phyloP scores from a whole-genome alignment of 2,888 invertebrate species.

The Mesopsocus fuscifrons region DNA sequence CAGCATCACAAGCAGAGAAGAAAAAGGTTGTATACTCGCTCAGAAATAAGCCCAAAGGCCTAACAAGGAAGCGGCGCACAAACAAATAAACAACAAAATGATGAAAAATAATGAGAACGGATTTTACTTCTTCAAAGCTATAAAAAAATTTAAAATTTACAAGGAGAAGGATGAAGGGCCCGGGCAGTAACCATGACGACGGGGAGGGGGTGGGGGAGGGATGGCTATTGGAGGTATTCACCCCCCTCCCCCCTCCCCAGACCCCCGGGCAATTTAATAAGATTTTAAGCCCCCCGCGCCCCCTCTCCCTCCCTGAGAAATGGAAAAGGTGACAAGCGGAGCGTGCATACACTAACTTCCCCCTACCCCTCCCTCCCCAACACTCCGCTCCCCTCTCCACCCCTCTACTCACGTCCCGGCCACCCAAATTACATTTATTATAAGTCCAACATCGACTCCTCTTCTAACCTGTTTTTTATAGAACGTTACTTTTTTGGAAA shows the following conservation, averaged over 20 bases:
- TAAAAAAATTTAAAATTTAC: constrained; percentile 8
- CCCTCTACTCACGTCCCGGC: too few species aligned
- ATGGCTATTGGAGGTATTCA: constrained; percentile 5
- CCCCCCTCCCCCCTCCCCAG: constrained; percentile 10
- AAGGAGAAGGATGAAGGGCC: constrained; percentile 10
- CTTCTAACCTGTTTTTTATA: too few species aligned
- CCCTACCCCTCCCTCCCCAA: too few species aligned
- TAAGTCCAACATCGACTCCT: too few species aligned
- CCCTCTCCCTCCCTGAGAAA: constrained; percentile 14
- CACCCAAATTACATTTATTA: constrained; percentile 6
- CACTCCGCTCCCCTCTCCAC: too few species aligned
- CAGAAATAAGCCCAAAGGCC: too few species aligned
- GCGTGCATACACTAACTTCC: constrained; percentile 18
- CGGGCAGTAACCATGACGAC: constrained; percentile 17
- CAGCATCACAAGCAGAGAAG: too few species aligned
- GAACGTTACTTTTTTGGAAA: too few species aligned
- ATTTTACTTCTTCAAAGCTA: constrained; percentile 8
- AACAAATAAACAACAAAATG: background rate
- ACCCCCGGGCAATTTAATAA: constrained; percentile 21
- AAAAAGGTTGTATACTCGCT: too few species aligned
- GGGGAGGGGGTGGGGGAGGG: constrained; percentile 9
- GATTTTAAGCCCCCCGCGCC: constrained; percentile 17
- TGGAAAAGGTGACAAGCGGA: constrained; percentile 21
- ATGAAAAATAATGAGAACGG: constrained; percentile 5
- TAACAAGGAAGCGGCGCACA: background rate